Evolutionary conservation across 2,797 vertebrate genomes (phyloP).

Genomic region (Cyprinella venusta): DNA sequence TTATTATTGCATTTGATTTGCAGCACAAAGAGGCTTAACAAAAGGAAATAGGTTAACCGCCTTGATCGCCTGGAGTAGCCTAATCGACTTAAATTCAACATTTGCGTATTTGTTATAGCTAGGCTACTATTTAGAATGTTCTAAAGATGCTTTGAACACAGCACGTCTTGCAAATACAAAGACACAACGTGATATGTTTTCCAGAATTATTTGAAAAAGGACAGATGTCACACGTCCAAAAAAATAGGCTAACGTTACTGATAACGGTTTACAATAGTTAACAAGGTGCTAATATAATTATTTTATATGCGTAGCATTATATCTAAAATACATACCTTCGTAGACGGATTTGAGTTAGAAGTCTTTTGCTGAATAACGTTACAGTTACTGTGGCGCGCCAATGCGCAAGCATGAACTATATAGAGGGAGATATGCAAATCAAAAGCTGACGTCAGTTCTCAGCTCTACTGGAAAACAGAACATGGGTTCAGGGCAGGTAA

Average conservation of each 20-base stretch:
- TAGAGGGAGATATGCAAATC: slow-evolving; percentile 75
- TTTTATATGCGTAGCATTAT: neutral
- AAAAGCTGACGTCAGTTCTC: slow-evolving; percentile 72
- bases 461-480: neutral
- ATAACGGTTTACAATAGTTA: neutral
- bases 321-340: slow-evolving; percentile 66
- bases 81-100: slow-evolving; percentile 2
- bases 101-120: neutral
- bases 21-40: slow-evolving; percentile 64
- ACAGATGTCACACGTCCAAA: neutral
- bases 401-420: slow-evolving; percentile 68
- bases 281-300: neutral
- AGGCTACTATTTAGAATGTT: neutral
- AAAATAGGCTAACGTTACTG: neutral
- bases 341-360: slow-evolving; percentile 55
- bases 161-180: neutral
- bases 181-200: neutral
- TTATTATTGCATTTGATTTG: slow-evolving; percentile 53
- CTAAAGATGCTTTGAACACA: neutral
- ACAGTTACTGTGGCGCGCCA: slow-evolving; percentile 73
- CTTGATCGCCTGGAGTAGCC: neutral
- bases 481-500: slow-evolving; percentile 7
- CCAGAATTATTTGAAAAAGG: neutral
- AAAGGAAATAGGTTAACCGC: slow-evolving; percentile 60
- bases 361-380: slow-evolving; percentile 60